Percentiles rank a stretch among this genome's conserved stretches.
phyloP scores from a whole-genome alignment of 2,888 invertebrate genomes.

The Rhagonycha lutea region DNA sequence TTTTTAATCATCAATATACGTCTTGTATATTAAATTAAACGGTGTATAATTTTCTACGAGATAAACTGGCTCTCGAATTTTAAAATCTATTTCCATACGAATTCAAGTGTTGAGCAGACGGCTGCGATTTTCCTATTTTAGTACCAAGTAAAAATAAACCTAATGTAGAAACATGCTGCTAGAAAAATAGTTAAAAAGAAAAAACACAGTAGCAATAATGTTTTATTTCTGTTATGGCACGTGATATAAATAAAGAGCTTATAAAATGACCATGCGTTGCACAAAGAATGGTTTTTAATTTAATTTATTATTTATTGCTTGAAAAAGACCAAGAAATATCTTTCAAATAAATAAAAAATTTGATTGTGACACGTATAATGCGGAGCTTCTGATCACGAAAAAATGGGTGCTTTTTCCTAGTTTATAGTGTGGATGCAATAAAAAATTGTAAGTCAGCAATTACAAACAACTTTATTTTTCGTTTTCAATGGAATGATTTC shows the following conservation, averaged over 20 bases:
- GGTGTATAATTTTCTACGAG: neutral
- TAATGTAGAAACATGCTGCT: conserved; percentile 31
- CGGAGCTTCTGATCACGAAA: too few relatives aligned
- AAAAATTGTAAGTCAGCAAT: neutral
- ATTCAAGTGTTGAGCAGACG: conserved; percentile 46
- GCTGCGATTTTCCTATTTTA: conserved; percentile 48
- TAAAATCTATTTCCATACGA: conserved; percentile 50
- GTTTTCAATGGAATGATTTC: neutral
- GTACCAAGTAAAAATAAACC: conserved; percentile 48
- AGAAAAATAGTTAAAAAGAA: conserved; percentile 28
- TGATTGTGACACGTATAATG: too few relatives aligned
- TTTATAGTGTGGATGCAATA: neutral
- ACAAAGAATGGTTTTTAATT: neutral
- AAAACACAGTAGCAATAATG: conserved; percentile 19
- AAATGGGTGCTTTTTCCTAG: too few relatives aligned
- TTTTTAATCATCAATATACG: conserved; percentile 32
- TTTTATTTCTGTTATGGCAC: conserved; percentile 28
- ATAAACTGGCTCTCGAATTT: neutral
- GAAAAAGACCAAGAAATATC: neutral
- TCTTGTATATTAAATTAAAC: conserved; percentile 25
- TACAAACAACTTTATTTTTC: neutral
- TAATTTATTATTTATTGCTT: neutral
- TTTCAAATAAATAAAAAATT: neutral
- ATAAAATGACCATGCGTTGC: neutral
- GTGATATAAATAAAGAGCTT: conserved; percentile 7